Conservation (phyloP, 2,797 vertebrate genomes). For the Cirrhinus molitorella region DNA sequence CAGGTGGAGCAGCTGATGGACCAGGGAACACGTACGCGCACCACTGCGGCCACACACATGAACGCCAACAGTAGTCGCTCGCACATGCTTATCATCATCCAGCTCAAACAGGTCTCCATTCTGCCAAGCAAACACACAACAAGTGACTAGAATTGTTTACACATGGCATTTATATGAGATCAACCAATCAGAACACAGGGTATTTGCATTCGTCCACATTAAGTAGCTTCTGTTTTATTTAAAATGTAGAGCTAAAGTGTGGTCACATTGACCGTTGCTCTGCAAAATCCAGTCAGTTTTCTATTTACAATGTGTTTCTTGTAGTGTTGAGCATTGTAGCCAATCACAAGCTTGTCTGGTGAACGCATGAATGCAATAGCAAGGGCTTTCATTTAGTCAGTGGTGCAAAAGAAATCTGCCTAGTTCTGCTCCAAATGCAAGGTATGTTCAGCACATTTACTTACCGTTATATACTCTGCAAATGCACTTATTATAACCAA, state of each 20-base stretch:
- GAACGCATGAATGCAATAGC: no score
- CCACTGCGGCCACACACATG: slow-evolving; percentile 86
- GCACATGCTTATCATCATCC: slow-evolving; percentile 88
- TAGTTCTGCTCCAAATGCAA: no score
- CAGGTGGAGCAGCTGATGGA: slow-evolving; percentile 88
- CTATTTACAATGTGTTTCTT: no score
- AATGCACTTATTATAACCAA: no score
- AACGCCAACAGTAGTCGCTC: slow-evolving; percentile 90
- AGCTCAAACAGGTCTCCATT: slow-evolving; percentile 64
- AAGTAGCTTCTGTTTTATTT: background rate
- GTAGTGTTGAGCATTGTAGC: no score
- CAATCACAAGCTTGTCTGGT: no score
- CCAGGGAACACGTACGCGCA: slow-evolving; percentile 86
- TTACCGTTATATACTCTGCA: no score
- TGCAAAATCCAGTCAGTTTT: no score
- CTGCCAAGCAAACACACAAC: background rate
- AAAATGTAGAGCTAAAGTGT: background rate
- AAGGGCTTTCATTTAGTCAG: no score
- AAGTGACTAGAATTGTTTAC: background rate
- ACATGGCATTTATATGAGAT: background rate
- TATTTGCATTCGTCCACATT: background rate
- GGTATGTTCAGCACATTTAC: no score
- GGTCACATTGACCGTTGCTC: no score
- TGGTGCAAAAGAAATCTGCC: no score
- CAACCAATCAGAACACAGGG: background rate